Percentiles rank a stretch among this genome's conserved stretches.
Evolutionary conservation across 1,140 invertebrate species (phyloP).

Genomic region (Lepidurus apus): DNA sequence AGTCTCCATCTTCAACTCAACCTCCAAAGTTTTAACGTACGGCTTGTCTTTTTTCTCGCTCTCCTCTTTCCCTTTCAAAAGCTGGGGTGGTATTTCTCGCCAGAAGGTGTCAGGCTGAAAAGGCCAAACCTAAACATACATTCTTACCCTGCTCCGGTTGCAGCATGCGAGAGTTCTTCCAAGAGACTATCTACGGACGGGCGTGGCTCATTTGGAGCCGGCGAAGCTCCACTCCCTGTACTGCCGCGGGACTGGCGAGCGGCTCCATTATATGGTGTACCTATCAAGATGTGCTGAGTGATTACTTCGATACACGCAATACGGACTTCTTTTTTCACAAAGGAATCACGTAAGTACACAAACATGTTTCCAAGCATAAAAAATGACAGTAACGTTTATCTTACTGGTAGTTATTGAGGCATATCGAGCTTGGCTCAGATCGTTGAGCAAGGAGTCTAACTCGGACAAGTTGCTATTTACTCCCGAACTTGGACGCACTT

Average conservation of each 20-base stretch:
- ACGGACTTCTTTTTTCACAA: too few species aligned
- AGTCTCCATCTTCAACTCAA: neutral
- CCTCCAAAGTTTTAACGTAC: neutral
- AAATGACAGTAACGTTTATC: neutral
- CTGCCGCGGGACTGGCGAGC: constrained; percentile 38
- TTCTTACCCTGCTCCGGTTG: constrained; percentile 61
- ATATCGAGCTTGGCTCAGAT: constrained; percentile 61
- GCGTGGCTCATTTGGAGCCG: constrained; percentile 44
- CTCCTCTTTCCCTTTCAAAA: neutral
- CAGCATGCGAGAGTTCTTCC: constrained; percentile 70
- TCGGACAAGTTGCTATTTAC: constrained; percentile 80
- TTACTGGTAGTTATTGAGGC: constrained; percentile 30
- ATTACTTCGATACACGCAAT: neutral
- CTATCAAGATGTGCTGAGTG: constrained; percentile 31
- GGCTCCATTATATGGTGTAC: constrained; percentile 39
- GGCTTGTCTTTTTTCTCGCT: neutral
- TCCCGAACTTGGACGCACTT: constrained; percentile 45
- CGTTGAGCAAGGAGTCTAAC: constrained; percentile 82
- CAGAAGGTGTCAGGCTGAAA: constrained; percentile 25
- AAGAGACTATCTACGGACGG: constrained; percentile 80
- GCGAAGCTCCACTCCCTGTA: constrained; percentile 53
- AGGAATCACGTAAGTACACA: too few species aligned
- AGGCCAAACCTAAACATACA: constrained; percentile 33
- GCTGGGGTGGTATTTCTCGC: neutral
- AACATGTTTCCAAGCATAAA: too few species aligned